Conservation (phyloP, 23 tunicate genomes). For the Halocynthia aurantium region DNA sequence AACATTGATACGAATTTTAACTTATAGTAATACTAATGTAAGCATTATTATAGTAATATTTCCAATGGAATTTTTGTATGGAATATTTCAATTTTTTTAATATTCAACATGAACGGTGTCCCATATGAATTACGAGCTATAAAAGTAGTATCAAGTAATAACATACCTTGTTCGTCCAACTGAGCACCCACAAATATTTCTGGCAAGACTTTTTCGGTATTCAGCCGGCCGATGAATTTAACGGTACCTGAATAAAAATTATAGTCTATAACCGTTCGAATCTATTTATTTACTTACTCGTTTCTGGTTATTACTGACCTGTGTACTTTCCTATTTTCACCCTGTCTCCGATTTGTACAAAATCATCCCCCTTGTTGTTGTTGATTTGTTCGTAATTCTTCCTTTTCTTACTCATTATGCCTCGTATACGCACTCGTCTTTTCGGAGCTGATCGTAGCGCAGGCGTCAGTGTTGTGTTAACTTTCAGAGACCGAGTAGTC, state of each 20-base stretch:
- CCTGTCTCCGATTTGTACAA: constrained; percentile 3
- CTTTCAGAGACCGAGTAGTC: too few relatives aligned
- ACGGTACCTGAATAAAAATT: constrained; percentile 1
- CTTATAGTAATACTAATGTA: too few relatives aligned
- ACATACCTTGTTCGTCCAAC: constrained; percentile 3
- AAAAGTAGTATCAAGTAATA: too few relatives aligned
- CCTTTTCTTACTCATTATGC: background rate
- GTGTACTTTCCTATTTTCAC: background rate
- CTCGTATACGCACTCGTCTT: background rate
- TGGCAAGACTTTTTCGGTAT: background rate
- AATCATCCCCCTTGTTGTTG: background rate
- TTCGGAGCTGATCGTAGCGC: background rate
- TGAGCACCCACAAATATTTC: constrained; percentile 11
- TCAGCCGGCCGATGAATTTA: constrained; percentile 7
- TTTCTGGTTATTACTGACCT: background rate
- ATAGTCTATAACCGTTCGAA: too few relatives aligned
- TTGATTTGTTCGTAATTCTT: background rate
- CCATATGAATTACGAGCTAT: too few relatives aligned
- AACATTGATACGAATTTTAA: too few relatives aligned
- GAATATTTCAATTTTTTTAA: too few relatives aligned
- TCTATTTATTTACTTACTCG: too few relatives aligned
- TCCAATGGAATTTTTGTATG: background rate
- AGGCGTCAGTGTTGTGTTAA: too few relatives aligned
- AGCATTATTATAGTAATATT: too few relatives aligned
- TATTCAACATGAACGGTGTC: too few relatives aligned